Base-by-base conservation (phyloP, 2,113 vertebrate genomes). In the Corapipo altera region DNA sequence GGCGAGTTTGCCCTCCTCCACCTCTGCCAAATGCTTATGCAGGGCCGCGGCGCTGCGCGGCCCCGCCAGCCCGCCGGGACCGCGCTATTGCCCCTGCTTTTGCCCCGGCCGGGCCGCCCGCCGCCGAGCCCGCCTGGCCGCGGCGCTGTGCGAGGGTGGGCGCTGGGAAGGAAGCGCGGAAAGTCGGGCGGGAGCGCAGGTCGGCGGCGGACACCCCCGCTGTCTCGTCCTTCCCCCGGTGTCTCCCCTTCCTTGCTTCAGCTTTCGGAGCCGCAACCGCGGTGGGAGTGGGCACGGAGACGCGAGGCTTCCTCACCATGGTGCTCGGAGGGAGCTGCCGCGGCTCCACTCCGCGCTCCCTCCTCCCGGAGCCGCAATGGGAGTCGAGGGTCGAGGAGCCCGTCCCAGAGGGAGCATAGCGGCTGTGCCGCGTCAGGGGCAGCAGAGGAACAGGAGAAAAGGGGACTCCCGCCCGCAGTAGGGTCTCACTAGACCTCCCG, bases 181-280 rank as follows among this genome's bases (percentile, higher is more conserved):
- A 91, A 93, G 93, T 91, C 88, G 79, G 79, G 67, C 55, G 32
- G 22, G 13, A 81, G 65, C 33, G 35, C 30, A n/a, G 54, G 32
- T 8, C 16, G 46, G 37, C n/a, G 16, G 43, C 18, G 12, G 54
- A 77, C 15, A 44, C 9, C 10, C 11, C 33, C 12, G n/a, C 21
- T 23, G 8, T 6, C n/a, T 17, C 37, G 4, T 5, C 11, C 8
- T 22, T 27, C 24, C 22, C 55, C 37, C 5, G 12, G 39, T 11
- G 20, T 28, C 54, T 51, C 43, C 54, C 41, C 44, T 30, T 46
- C 57, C 46, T 66, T 5, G 51, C 39, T 52, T 65, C 35, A 27
- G 37, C 30, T 27, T 9, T 5, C 43, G 32, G 18, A 49, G 8
- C 46, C 26, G 24, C 52, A 16, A 2, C 33, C 14, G 32, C 46